Conservation (phyloP, 2,113 vertebrate genomes). For the Ivindomyrus marchei region DNA sequence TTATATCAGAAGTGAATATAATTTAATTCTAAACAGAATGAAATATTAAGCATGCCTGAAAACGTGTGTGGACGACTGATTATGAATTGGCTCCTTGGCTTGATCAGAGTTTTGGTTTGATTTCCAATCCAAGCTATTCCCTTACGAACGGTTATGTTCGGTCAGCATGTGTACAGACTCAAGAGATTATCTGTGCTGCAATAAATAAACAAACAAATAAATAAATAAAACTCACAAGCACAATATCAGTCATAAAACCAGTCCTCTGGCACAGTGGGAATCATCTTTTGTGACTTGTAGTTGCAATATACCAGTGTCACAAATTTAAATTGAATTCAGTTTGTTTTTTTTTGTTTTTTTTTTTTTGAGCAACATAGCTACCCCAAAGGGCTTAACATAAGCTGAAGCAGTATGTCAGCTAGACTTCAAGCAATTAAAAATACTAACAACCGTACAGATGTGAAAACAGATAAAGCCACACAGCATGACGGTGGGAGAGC, state of each 20-base stretch:
- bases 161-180: neutral
- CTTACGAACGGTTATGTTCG: neutral
- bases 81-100: neutral
- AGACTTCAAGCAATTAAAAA: neutral
- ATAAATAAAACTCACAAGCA: neutral
- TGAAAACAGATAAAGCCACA: neutral
- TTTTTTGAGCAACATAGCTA: neutral
- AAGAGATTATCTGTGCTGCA: neutral
- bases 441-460: neutral
- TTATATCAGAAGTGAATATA: neutral
- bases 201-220: neutral
- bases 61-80: neutral
- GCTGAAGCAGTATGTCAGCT: neutral
- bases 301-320: neutral
- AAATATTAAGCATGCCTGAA: neutral
- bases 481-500: neutral
- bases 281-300: neutral
- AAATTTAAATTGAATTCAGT: neutral
- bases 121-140: neutral
- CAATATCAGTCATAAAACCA: neutral
- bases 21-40: neutral
- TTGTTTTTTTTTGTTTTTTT: neutral
- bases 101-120: neutral
- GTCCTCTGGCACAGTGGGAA: constrained; percentile 1
- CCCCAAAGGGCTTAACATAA: neutral